Conservation (phyloP, 2,797 vertebrate species). For the Acanthurus lineatus region DNA sequence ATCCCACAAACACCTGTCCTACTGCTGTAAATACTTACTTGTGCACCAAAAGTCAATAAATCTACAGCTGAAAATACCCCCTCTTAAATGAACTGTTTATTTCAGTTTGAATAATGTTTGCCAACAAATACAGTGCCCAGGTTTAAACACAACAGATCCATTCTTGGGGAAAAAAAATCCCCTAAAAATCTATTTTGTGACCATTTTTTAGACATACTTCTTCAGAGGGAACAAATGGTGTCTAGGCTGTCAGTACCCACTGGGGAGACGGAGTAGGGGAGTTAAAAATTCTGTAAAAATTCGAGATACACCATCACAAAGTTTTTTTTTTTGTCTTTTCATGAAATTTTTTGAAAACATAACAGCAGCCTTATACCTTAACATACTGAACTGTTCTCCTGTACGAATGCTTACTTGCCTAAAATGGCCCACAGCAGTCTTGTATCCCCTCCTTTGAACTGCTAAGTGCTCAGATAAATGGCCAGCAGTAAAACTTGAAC, state of each 20-base stretch:
- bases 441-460: constrained; percentile 6
- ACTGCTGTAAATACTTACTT: constrained; percentile 2
- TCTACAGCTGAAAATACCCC: background rate
- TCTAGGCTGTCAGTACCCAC: too few species aligned
- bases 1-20: background rate
- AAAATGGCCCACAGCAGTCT: constrained; percentile 24
- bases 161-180: too few species aligned
- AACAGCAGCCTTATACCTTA: constrained; percentile 9
- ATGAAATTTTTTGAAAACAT: constrained; percentile 1
- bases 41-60: constrained; percentile 1
- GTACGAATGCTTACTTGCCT: constrained; percentile 20
- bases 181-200: too few species aligned
- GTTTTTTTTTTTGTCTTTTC: constrained; percentile 20
- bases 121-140: background rate
- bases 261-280: too few species aligned
- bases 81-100: too few species aligned
- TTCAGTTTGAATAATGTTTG: background rate
- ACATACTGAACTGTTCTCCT: constrained; percentile 6
- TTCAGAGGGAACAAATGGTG: too few species aligned
- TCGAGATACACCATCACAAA: background rate
- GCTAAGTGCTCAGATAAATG: constrained; percentile 56
- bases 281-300: too few species aligned
- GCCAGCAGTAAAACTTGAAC: constrained; percentile 55
- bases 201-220: too few species aligned
- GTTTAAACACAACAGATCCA: too few species aligned